Percentiles rank a stretch among this genome's conserved stretches.
phyloP scores from a whole-genome alignment of 2,113 vertebrate species.

The Lepisosteus osseus region DNA sequence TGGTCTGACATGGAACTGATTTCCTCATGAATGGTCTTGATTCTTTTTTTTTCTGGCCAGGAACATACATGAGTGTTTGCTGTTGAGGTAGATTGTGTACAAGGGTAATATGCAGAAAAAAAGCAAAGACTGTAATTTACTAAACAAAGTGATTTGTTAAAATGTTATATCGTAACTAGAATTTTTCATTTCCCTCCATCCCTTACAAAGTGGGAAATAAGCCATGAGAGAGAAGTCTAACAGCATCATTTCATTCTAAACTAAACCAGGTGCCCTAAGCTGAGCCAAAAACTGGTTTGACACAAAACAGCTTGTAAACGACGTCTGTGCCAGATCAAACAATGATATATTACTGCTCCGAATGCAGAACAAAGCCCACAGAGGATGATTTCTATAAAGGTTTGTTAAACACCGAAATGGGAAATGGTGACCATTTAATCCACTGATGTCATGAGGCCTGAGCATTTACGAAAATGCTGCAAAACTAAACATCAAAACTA shows the following conservation, averaged over 20 bases:
- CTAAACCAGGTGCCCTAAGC: conserved; percentile 6
- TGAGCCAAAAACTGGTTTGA: conserved; percentile 3
- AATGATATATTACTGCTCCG: conserved; percentile 13
- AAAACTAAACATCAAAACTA: too few species aligned
- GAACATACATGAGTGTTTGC: too few species aligned
- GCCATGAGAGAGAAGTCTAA: not conserved
- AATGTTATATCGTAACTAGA: too few species aligned
- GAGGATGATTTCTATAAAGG: conserved; percentile 9
- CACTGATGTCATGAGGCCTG: not conserved
- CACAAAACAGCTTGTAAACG: conserved; percentile 12
- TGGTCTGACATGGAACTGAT: too few species aligned
- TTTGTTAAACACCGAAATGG: not conserved
- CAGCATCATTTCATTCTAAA: conserved; percentile 6
- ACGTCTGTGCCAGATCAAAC: conserved; percentile 19
- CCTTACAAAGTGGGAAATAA: not conserved
- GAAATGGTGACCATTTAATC: conserved; percentile 11
- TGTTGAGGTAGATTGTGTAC: too few species aligned
- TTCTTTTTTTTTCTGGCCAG: too few species aligned
- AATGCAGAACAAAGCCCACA: not conserved
- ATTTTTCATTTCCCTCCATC: too few species aligned
- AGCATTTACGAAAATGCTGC: too few species aligned
- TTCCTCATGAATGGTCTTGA: too few species aligned
- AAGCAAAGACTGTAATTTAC: too few species aligned
- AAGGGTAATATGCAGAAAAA: too few species aligned
- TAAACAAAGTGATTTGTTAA: too few species aligned